phyloP scores from a whole-genome alignment of 2,888 invertebrate species.

The Drosophila hamatofila region DNA sequence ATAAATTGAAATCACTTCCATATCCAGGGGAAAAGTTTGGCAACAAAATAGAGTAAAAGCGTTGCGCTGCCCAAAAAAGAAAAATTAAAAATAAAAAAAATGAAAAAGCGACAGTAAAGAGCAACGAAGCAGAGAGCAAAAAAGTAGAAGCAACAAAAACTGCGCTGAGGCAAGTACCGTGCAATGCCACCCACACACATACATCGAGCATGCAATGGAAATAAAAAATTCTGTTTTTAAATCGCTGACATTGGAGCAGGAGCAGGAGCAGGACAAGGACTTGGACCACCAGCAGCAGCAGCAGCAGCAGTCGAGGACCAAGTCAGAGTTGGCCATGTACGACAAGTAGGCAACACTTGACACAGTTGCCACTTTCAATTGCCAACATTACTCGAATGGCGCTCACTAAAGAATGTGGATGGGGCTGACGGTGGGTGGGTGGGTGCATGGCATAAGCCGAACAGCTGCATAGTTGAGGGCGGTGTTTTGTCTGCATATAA shows the following conservation, averaged over 20 bases:
- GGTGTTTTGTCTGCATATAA: slow-evolving; percentile 80
- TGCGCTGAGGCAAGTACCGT: slow-evolving; percentile 36
- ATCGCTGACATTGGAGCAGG: slow-evolving; percentile 45
- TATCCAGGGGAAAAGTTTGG: slow-evolving; percentile 79
- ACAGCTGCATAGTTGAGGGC: slow-evolving; percentile 57
- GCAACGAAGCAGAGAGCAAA: slow-evolving; percentile 22
- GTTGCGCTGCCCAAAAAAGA: slow-evolving; percentile 37
- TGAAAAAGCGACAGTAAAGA: slow-evolving; percentile 14
- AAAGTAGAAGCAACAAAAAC: slow-evolving; percentile 1
- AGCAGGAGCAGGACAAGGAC: background rate
- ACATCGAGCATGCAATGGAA: slow-evolving; percentile 31
- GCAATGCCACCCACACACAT: slow-evolving; percentile 9
- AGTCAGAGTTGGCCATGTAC: slow-evolving; percentile 64
- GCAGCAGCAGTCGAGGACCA: slow-evolving; percentile 8
- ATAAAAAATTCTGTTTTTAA: slow-evolving; percentile 80
- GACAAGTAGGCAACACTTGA: slow-evolving; percentile 83
- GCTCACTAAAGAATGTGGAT: slow-evolving; percentile 52
- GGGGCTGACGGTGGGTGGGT: background rate
- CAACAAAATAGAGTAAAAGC: slow-evolving; percentile 71
- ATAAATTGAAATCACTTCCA: slow-evolving; percentile 85
- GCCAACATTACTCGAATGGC: slow-evolving; percentile 80
- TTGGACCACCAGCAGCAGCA: background rate
- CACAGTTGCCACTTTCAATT: slow-evolving; percentile 83
- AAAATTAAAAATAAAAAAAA: slow-evolving; percentile 16
- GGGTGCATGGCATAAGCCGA: background rate